Conservation (phyloP, 2,888 invertebrate species). For the Drosophila basisetae region DNA sequence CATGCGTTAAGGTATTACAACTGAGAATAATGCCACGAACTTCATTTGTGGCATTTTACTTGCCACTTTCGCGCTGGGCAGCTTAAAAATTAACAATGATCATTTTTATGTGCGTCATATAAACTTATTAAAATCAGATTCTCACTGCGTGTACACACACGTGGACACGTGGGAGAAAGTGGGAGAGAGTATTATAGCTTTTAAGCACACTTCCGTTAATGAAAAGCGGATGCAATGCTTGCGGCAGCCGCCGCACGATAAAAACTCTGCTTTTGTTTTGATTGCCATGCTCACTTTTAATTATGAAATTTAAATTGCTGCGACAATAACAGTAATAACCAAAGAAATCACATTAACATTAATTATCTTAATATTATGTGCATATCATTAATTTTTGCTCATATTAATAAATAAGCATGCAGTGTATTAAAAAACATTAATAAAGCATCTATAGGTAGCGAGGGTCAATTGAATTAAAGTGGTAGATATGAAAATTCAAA, state of each 20-base stretch:
- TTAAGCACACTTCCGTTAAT: slow-evolving; percentile 54
- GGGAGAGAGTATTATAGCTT: slow-evolving; percentile 12
- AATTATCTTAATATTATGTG: slow-evolving; percentile 42
- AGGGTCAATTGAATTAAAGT: not conserved
- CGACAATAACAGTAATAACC: slow-evolving; percentile 40
- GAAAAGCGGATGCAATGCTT: slow-evolving; percentile 48
- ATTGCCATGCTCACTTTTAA: slow-evolving; percentile 43
- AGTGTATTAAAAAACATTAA: slow-evolving; percentile 16
- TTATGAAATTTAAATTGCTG: slow-evolving; percentile 59
- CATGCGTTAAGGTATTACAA: slow-evolving; percentile 41
- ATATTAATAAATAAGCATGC: slow-evolving; percentile 18
- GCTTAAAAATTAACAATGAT: slow-evolving; percentile 65
- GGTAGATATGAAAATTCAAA: not conserved
- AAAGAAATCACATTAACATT: slow-evolving; percentile 29
- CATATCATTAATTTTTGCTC: slow-evolving; percentile 1
- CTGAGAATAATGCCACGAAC: slow-evolving; percentile 47
- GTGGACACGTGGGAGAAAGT: not conserved
- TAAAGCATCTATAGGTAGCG: not conserved
- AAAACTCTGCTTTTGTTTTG: slow-evolving; percentile 17
- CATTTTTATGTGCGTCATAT: slow-evolving; percentile 54
- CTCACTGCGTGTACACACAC: not conserved
- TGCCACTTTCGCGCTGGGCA: slow-evolving; percentile 35
- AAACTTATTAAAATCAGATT: slow-evolving; percentile 62
- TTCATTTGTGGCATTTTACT: slow-evolving; percentile 66
- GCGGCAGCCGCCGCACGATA: slow-evolving; percentile 9